Base-by-base conservation (phyloP, 2,888 invertebrate genomes). In the Hydraecia micacea region DNA sequence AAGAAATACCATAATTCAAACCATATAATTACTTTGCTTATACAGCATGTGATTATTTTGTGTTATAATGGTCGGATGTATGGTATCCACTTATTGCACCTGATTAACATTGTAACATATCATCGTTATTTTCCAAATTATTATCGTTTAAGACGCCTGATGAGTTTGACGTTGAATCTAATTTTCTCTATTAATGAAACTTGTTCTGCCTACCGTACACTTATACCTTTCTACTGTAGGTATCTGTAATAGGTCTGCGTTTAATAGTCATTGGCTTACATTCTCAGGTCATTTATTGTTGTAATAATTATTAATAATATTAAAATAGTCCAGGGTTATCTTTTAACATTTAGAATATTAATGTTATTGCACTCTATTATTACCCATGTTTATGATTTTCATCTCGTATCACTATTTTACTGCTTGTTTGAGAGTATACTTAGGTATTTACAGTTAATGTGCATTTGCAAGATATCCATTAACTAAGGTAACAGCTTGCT, bases 1-100 rank as follows among this genome's bases (percentile, higher is more conserved):
- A 89, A 86, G 83, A 87, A 86, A 79, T 83, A 87, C 83, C 77
- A 92, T 91, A 90, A 87, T 91, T 92, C 85, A 89, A 88, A 82
- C 74, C 83, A 80, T 81, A 79, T 89, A 90, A 91, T 90, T 87
- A 87, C 83, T 82, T 84, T 79, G 86, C 86, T 86, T 89, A 84
- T 84, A 80, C 86, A 81, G 81, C 85, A 75, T 81, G 79, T 84
- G 77, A 86, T 81, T 84, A 87, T 83, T 80, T 42, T 66, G 84
- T 76, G 58, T 76, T 69, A 77, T 81, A 86, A 86, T 71, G 60
- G 21, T 67, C 67, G 28, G 62, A 70, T 82, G 67, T 75, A 65
- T 71, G 75, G 69, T 84, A 68, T 75, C 79, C 80, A 80, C 62
- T 87, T 89, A 87, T 83, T 83, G 71, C 80, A 83, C 77, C 73